Evolutionary conservation across 2,797 vertebrate genomes (phyloP).

Genomic region (Schizopygopsis pylzovi): DNA sequence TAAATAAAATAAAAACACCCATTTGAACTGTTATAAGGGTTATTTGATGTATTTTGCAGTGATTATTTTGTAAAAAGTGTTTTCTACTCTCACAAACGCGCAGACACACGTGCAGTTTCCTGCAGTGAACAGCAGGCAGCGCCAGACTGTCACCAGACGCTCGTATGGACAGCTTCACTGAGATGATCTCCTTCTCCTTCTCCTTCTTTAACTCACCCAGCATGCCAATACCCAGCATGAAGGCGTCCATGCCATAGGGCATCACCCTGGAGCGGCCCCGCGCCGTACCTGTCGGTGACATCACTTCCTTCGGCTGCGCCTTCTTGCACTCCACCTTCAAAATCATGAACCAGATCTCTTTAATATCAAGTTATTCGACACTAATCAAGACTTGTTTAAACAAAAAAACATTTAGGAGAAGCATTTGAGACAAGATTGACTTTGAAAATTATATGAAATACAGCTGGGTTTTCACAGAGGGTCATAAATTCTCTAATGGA

Average conservation of each 20-base stretch:
- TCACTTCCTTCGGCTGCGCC: constrained; percentile 92
- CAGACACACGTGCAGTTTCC: constrained; percentile 2
- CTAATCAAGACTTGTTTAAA: background rate
- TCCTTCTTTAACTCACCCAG: constrained; percentile 76
- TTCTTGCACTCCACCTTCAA: constrained; percentile 92
- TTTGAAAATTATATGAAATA: background rate
- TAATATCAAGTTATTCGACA: background rate
- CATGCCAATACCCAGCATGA: constrained; percentile 93
- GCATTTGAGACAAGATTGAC: background rate
- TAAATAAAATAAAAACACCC: background rate
- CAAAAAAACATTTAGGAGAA: background rate
- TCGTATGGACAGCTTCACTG: background rate
- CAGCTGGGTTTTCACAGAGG: too few species aligned
- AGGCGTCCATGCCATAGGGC: constrained; percentile 92
- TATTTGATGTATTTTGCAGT: background rate
- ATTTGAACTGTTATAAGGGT: background rate
- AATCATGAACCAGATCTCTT: background rate
- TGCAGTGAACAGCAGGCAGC: constrained; percentile 67
- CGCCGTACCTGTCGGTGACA: constrained; percentile 89
- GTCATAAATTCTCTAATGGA: too few species aligned
- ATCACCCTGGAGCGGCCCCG: constrained; percentile 87
- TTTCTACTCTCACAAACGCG: background rate
- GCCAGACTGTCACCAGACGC: constrained; percentile 44
- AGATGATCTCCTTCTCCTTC: background rate
- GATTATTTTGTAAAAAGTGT: background rate